phyloP scores from a whole-genome alignment of 1,140 invertebrate species.

The Drosophila erecta region DNA sequence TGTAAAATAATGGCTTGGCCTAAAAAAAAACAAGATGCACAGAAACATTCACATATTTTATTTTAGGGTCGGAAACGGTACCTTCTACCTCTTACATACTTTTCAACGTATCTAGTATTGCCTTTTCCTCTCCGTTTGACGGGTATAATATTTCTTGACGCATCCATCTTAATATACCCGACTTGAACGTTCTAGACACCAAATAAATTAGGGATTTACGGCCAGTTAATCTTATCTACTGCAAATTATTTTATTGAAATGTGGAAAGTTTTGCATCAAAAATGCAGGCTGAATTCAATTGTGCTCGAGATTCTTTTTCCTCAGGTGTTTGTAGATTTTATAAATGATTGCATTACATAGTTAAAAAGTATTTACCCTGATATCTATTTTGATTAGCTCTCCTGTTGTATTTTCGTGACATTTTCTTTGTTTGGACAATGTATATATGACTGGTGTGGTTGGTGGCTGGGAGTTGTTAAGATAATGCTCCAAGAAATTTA shows the following conservation, averaged over 20 bases:
- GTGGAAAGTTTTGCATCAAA: constrained; percentile 16
- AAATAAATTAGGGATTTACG: constrained; percentile 40
- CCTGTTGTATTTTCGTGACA: too few relatives aligned
- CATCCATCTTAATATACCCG: neutral
- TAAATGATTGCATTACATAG: too few relatives aligned
- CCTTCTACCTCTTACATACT: too few relatives aligned
- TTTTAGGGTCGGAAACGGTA: too few relatives aligned
- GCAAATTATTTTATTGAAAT: neutral
- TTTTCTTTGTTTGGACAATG: too few relatives aligned
- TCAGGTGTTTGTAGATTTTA: neutral
- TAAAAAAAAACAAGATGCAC: too few relatives aligned
- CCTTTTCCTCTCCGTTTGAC: too few relatives aligned
- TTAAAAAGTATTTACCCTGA: too few relatives aligned
- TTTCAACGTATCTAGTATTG: too few relatives aligned
- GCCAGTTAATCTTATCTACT: constrained; percentile 6
- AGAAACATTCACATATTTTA: too few relatives aligned
- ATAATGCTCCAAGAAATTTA: neutral
- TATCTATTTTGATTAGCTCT: too few relatives aligned
- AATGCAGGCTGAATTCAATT: constrained; percentile 13
- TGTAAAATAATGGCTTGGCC: neutral
- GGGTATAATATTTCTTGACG: neutral
- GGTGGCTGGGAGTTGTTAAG: neutral
- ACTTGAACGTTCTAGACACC: constrained; percentile 5
- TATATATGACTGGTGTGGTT: too few relatives aligned
- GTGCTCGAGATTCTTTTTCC: neutral